Percentiles rank a stretch among this genome's conserved stretches.
Evolutionary conservation across 2,888 invertebrate genomes (phyloP).

Genomic region (Spisula subtruncata): DNA sequence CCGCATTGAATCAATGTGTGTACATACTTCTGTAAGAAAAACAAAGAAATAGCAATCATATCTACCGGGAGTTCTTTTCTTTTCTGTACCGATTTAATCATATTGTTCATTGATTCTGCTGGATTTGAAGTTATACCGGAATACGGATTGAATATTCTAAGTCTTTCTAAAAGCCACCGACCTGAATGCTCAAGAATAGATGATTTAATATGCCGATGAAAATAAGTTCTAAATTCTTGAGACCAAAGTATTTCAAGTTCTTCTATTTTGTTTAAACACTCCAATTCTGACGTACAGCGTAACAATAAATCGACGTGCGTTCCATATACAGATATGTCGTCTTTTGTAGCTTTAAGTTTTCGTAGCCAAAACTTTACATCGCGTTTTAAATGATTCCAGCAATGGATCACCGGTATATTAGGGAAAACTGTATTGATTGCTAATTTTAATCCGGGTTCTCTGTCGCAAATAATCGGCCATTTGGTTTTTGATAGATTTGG

Average conservation of each 20-base stretch:
- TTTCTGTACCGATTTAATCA: no score
- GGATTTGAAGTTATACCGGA: constrained; percentile 39
- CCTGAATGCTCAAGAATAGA: constrained; percentile 40
- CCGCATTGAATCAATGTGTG: no score
- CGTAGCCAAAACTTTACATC: constrained; percentile 10
- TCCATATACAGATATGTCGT: background rate
- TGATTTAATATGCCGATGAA: background rate
- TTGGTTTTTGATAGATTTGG: constrained; percentile 38
- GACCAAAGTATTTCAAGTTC: constrained; percentile 32
- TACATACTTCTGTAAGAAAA: no score
- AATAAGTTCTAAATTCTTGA: constrained; percentile 30
- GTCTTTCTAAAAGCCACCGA: constrained; percentile 35
- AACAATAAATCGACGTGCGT: background rate
- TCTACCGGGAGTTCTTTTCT: no score
- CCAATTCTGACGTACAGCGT: background rate
- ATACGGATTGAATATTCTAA: constrained; percentile 35
- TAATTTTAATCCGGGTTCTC: constrained; percentile 40
- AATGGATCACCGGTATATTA: constrained; percentile 33
- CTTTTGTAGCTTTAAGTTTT: background rate
- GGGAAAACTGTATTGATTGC: constrained; percentile 34
- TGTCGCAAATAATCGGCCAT: constrained; percentile 39
- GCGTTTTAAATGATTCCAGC: constrained; percentile 33
- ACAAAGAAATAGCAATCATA: no score
- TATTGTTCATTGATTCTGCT: constrained; percentile 23
- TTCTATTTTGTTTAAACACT: background rate